Evolutionary conservation across 2,888 invertebrate genomes (phyloP).

Genomic region (Drosophila longiperda): DNA sequence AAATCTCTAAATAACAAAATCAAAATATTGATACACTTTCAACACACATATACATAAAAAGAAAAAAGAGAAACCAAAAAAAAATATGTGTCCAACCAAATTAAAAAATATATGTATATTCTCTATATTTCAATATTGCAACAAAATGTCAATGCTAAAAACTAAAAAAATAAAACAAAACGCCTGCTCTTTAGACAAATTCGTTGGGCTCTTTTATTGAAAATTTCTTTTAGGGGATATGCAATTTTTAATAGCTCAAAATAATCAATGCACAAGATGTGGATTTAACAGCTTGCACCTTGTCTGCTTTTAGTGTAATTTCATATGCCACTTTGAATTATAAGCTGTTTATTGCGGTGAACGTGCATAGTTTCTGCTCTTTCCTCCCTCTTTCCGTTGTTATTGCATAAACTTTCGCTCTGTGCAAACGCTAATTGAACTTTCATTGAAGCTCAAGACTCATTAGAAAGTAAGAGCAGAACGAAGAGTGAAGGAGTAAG

Average conservation of each 20-base stretch:
- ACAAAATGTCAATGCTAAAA: slow-evolving; percentile 55
- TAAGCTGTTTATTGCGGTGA: slow-evolving; percentile 11
- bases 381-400: slow-evolving; percentile 16
- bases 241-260: background rate
- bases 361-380: slow-evolving; percentile 13
- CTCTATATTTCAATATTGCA: slow-evolving; percentile 5
- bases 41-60: slow-evolving; percentile 23
- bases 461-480: slow-evolving; percentile 77
- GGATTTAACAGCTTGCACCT: background rate
- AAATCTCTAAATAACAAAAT: slow-evolving; percentile 11
- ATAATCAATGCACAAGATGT: background rate
- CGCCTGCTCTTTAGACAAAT: slow-evolving; percentile 14
- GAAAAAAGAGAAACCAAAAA: slow-evolving; percentile 12
- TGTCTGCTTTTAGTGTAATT: slow-evolving; percentile 1
- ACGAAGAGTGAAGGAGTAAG: slow-evolving; percentile 14
- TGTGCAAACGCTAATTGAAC: slow-evolving; percentile 74
- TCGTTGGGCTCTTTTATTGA: slow-evolving; percentile 16
- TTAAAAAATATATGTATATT: slow-evolving; percentile 24
- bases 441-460: slow-evolving; percentile 74
- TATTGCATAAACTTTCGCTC: slow-evolving; percentile 72
- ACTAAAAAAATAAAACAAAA: slow-evolving; percentile 17
- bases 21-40: slow-evolving; percentile 12
- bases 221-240: slow-evolving; percentile 3
- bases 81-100: slow-evolving; percentile 37
- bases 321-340: background rate